Evolutionary conservation across 2,113 vertebrate genomes (phyloP).

Genomic region (Poeciliopsis prolifica): DNA sequence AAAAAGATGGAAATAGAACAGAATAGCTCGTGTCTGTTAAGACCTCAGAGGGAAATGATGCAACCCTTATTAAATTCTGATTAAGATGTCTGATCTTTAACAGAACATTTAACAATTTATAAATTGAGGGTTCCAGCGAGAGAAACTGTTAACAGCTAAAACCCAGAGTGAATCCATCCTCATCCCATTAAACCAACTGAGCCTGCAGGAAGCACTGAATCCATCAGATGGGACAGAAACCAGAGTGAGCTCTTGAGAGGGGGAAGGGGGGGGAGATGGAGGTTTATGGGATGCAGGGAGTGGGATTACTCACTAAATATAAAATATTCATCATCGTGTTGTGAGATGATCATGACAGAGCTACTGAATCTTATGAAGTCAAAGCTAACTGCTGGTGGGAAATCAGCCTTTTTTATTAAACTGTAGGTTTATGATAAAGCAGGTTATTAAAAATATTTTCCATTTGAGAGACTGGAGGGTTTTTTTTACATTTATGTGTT

Average conservation of each 20-base stretch:
- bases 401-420: too few relatives aligned
- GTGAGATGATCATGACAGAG: slow-evolving; percentile 15
- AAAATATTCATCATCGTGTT: slow-evolving; percentile 54
- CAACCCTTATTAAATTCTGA: not conserved
- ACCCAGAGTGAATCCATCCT: not conserved
- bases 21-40: not conserved
- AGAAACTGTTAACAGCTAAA: not conserved
- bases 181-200: too few relatives aligned
- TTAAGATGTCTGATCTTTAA: not conserved
- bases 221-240: too few relatives aligned
- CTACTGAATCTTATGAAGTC: not conserved
- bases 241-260: slow-evolving; percentile 16
- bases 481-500: not conserved
- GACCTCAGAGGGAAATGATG: not conserved
- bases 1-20: too few relatives aligned
- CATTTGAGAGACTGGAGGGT: not conserved
- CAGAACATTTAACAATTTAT: not conserved
- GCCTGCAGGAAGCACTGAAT: too few relatives aligned
- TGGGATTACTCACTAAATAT: slow-evolving; percentile 51
- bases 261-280: not conserved
- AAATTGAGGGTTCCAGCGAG: not conserved
- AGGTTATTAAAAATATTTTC: not conserved
- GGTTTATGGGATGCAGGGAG: slow-evolving; percentile 50
- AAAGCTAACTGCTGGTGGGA: too few relatives aligned
- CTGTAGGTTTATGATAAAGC: not conserved